A percentile compares a stretch with the other conserved stretches of the same genome.
Conservation (phyloP, 2,888 invertebrate genomes). For the Drosophila lutescens region DNA sequence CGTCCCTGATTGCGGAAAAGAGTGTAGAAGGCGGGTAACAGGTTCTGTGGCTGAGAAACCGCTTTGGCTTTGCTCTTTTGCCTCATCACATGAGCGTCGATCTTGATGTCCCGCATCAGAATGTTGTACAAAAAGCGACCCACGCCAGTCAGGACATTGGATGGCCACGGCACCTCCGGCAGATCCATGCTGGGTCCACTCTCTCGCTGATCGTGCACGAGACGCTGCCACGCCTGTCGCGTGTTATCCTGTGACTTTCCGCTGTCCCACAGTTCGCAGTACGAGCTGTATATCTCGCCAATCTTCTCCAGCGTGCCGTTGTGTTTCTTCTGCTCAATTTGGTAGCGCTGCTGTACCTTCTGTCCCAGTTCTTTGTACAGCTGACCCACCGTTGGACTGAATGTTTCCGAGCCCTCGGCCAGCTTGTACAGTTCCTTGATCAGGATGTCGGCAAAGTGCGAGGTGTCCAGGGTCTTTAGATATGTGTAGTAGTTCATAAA, state of each 20-base stretch:
- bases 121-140: constrained; percentile 95
- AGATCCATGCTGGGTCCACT: constrained; percentile 87
- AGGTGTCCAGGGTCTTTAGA: constrained; percentile 87
- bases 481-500: constrained; percentile 90
- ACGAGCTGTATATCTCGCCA: constrained; percentile 86
- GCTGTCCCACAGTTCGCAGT: constrained; percentile 88
- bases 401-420: constrained; percentile 91
- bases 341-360: constrained; percentile 88
- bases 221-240: constrained; percentile 90
- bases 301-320: constrained; percentile 89
- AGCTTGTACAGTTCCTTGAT: constrained; percentile 89
- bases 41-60: constrained; percentile 84
- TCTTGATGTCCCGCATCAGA: constrained; percentile 92
- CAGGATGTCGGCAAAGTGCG: constrained; percentile 87
- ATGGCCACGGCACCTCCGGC: constrained; percentile 88
- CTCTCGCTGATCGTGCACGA: constrained; percentile 85
- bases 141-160: constrained; percentile 87
- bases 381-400: constrained; percentile 88
- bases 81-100: constrained; percentile 89
- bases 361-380: constrained; percentile 89
- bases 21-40: constrained; percentile 91
- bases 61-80: constrained; percentile 84
- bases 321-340: constrained; percentile 88
- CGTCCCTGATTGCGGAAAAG: constrained; percentile 89
- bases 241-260: constrained; percentile 85